Conservation (phyloP, 53 echinoderm and acorn worm genomes). For the Arbacia lixula region DNA sequence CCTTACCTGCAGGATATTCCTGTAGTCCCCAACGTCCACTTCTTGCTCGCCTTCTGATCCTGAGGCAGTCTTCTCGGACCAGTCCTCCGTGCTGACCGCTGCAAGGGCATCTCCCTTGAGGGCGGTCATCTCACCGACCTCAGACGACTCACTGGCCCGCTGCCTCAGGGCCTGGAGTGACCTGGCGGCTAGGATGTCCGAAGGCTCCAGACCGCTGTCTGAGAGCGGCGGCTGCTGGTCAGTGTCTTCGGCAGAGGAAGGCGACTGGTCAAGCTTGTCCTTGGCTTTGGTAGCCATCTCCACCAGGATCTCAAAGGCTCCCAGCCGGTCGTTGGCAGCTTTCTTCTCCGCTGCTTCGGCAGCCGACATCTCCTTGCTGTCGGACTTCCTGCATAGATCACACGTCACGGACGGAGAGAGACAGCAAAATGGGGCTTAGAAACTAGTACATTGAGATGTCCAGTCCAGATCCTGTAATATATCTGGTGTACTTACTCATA, state of each 20-base stretch:
- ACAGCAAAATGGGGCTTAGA: too few species aligned
- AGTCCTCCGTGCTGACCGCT: not conserved
- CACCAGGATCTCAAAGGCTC: slow-evolving; percentile 85
- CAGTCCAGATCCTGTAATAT: too few species aligned
- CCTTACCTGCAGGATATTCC: not conserved
- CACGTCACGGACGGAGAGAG: too few species aligned
- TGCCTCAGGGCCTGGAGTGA: slow-evolving; percentile 55
- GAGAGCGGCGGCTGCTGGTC: too few species aligned
- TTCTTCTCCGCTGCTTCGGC: not conserved
- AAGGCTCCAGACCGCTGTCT: slow-evolving; percentile 23
- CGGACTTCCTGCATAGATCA: too few species aligned
- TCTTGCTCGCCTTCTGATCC: slow-evolving; percentile 39
- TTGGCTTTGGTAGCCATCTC: slow-evolving; percentile 88
- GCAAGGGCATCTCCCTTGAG: slow-evolving; percentile 34
- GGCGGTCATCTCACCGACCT: slow-evolving; percentile 34
- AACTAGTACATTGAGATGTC: too few species aligned
- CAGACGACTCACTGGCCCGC: slow-evolving; percentile 34
- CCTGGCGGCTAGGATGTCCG: slow-evolving; percentile 76
- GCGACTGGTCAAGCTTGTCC: slow-evolving; percentile 68
- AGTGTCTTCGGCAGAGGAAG: slow-evolving; percentile 8
- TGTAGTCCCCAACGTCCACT: slow-evolving; percentile 47
- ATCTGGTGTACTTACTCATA: too few species aligned
- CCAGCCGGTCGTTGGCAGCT: slow-evolving; percentile 16
- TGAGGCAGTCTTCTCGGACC: slow-evolving; percentile 29
- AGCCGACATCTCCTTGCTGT: too few species aligned